A percentile compares a stretch with the other conserved stretches of the same genome.
These are phyloP conservation scores for Lasiurus borealis DNA, from an alignment of 2,113 vertebrate species.

Conservation along the genomic window DNA sequence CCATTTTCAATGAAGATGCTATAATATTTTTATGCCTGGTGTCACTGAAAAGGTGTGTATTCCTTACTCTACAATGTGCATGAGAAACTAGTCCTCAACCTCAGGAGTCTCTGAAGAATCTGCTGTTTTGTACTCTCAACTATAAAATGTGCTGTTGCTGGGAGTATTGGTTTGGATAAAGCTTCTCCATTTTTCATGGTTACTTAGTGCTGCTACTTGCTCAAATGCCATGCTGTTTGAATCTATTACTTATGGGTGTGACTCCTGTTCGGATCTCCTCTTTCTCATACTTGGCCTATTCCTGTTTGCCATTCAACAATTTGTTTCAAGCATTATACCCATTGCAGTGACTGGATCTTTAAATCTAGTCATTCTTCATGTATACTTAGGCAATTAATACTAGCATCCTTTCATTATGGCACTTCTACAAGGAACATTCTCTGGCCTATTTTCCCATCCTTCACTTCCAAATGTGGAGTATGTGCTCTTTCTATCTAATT, in stretches of 20 bases:
- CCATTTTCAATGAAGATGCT: constrained; percentile 1
- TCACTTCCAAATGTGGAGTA: neutral
- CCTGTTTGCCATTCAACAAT: neutral
- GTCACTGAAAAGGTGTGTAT: neutral
- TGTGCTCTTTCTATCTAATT: neutral
- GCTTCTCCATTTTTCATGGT: neutral
- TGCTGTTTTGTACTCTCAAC: neutral
- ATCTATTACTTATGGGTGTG: neutral
- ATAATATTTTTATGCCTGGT: neutral
- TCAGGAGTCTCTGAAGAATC: constrained; percentile 20
- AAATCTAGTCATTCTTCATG: neutral
- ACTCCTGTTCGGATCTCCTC: neutral
- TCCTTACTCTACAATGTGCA: neutral
- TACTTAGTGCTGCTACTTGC: neutral
- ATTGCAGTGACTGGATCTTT: neutral
- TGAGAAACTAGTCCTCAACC: neutral
- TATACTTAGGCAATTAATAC: neutral
- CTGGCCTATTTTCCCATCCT: neutral
- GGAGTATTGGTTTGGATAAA: neutral
- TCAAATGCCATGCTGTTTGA: constrained; percentile 25
- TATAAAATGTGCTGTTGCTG: neutral
- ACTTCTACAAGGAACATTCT: neutral
- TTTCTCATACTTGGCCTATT: neutral
- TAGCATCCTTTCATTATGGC: neutral
- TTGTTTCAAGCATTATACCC: neutral